Conservation (phyloP, 1,140 invertebrate genomes). For the Drosophila malerkotliana region DNA sequence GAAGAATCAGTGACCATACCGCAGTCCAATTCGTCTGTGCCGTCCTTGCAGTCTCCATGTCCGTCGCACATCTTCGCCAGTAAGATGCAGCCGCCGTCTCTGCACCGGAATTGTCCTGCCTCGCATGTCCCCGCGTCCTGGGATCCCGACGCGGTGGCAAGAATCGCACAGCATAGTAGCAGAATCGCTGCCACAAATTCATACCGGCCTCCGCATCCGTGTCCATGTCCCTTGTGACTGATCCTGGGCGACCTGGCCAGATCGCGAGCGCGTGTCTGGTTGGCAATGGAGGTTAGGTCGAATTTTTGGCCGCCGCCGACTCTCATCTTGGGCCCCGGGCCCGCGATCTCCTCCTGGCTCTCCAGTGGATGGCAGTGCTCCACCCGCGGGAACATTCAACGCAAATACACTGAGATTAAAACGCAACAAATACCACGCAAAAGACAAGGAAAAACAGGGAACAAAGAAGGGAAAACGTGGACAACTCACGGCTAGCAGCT, state of each 20-base stretch:
- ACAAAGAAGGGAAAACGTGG: neutral
- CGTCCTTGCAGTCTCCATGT: conserved; percentile 87
- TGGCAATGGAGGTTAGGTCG: conserved; percentile 29
- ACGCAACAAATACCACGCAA: neutral
- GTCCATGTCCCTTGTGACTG: neutral
- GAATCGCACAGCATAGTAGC: conserved; percentile 61
- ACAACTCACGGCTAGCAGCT: conserved; percentile 5
- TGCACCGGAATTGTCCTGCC: conserved; percentile 84
- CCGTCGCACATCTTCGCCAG: conserved; percentile 88
- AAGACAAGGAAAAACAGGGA: conserved; percentile 11
- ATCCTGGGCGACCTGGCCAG: neutral
- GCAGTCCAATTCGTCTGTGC: conserved; percentile 88
- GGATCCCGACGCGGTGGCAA: conserved; percentile 66
- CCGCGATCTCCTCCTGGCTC: conserved; percentile 2
- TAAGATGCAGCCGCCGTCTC: conserved; percentile 87
- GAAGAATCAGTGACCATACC: conserved; percentile 83
- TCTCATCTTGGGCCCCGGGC: neutral
- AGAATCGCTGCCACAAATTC: conserved; percentile 47
- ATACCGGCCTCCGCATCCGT: conserved; percentile 10
- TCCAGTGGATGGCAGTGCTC: neutral
- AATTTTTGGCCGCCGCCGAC: conserved; percentile 2
- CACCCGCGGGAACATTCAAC: conserved; percentile 21
- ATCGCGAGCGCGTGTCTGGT: conserved; percentile 21
- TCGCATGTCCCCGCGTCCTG: conserved; percentile 62
- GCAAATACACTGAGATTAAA: conserved; percentile 11